Evolutionary conservation across 2,113 vertebrate genomes (phyloP), one percentile per base, ranked within the genome.

Genomic region (Xyliphius kryptos): DNA sequence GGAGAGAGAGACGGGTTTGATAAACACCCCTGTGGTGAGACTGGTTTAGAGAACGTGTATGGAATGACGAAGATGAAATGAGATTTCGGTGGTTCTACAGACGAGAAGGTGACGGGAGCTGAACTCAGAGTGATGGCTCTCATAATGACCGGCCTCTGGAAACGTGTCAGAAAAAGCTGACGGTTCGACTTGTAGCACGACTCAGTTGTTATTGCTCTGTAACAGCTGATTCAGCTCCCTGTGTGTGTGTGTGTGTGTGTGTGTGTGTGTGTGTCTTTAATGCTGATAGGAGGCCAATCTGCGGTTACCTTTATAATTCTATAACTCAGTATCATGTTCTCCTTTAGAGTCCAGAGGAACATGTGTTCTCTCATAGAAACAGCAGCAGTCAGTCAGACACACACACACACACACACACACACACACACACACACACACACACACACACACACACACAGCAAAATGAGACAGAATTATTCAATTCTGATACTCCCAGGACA

Each of bases 141-240:
- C 47, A 3, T 40, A 62, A 36, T 69, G 60, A 57, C 21, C 61
- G 56, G 53, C 49, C 17, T 65, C 43, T 36, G 32, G 53, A 7
- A 56, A 65, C 63, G 56, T 65, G 44, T 47, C 26, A 49, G 46
- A 56, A 65, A 65, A 55, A 48, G 63, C 63, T 65, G 63, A 65
- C 26, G 26, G 63, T 19, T 56, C 47, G 26, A 56, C 26, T 56
- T 32, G 32, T 38, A 48, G 26, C 9, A 65, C 19, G 47, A 65
- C 53, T 64, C 62, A 55, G 52, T 51, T 56, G 63, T 56, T 65
- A 38, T 65, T 48, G 43, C 63, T 11, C 20, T n/a, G 44, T 56
- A 65, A 49, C 26, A 65, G 63, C 63, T 65, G 63, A 65, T 48
- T 65, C 63, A 65, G 63, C 63, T 16, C 40, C 38, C 59, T 6